Percentiles rank a stretch among this genome's conserved stretches.
These are phyloP conservation scores for Oreochromis niloticus DNA, from an alignment of 2,113 vertebrate species.

Conservation along the genomic window DNA sequence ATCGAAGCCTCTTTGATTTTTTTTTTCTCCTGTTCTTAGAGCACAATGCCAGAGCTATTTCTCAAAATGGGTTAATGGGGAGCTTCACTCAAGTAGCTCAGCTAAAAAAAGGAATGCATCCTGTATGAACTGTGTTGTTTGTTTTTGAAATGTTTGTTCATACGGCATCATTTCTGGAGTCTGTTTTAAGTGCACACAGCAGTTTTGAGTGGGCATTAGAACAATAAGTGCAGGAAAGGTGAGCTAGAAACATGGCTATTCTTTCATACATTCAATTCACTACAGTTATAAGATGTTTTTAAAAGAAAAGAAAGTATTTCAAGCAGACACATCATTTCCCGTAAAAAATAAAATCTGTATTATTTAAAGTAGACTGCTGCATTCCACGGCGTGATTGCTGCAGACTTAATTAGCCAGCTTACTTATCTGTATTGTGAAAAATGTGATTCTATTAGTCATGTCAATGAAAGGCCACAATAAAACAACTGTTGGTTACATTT, in stretches of 20 bases:
- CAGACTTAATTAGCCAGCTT: conserved; percentile 1
- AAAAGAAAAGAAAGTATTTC: not conserved
- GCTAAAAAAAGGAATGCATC: not conserved
- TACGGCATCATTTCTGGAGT: not conserved
- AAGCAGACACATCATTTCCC: not conserved
- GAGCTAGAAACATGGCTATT: not conserved
- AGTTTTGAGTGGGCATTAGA: not conserved
- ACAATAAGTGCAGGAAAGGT: not conserved
- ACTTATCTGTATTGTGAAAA: not conserved
- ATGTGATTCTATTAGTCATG: not conserved
- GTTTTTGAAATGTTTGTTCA: not conserved
- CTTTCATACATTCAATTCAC: not conserved
- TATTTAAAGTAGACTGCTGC: not conserved
- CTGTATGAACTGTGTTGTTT: not conserved
- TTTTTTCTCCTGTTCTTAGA: not conserved
- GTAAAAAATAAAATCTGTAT: not conserved
- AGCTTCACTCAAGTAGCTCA: not conserved
- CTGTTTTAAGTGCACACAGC: not conserved
- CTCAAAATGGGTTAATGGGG: conserved; percentile 8
- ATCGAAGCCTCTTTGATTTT: not conserved
- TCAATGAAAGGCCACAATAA: not conserved
- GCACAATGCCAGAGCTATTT: not conserved
- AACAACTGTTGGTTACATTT: not conserved
- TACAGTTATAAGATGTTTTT: not conserved
- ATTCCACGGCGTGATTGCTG: not conserved